These are phyloP conservation scores for Gambusia holbrooki DNA, from an alignment of 2,113 vertebrate species.

Conservation along the genomic window DNA sequence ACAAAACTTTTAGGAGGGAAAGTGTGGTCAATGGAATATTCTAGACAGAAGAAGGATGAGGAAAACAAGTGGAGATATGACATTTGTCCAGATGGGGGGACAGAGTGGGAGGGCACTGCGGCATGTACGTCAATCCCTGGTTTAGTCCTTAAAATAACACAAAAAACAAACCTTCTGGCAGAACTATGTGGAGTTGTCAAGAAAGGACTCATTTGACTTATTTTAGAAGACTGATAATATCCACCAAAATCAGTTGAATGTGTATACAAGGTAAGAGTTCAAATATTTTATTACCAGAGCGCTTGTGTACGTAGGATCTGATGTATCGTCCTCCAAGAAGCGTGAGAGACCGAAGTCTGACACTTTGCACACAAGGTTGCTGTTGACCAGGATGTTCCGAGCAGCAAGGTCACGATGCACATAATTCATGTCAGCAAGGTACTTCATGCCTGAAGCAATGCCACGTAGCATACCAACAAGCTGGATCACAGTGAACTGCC, in stretches of 20 bases:
- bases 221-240: not conserved
- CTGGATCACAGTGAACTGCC: constrained; percentile 98
- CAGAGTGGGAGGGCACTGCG: constrained; percentile 6
- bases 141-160: constrained; percentile 18
- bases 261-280: not conserved
- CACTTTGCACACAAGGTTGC: constrained; percentile 98
- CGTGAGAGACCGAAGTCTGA: constrained; percentile 97
- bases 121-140: not conserved
- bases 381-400: constrained; percentile 98
- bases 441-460: constrained; percentile 98
- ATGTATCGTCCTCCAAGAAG: constrained; percentile 96
- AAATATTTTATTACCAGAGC: constrained; percentile 86
- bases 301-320: constrained; percentile 97
- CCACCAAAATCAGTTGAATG: not conserved
- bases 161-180: constrained; percentile 13
- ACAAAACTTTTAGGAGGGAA: constrained; percentile 54
- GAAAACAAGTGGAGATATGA: constrained; percentile 41
- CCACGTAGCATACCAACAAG: constrained; percentile 96
- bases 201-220: not conserved
- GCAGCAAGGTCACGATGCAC: constrained; percentile 96
- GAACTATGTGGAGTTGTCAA: not conserved
- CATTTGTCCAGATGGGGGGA: constrained; percentile 26
- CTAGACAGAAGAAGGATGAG: constrained; percentile 28
- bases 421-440: constrained; percentile 97
- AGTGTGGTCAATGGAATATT: constrained; percentile 35